These are phyloP conservation scores for Psittacula derbiana DNA, from an alignment of 2,797 vertebrate genomes.

Conservation along the genomic window DNA sequence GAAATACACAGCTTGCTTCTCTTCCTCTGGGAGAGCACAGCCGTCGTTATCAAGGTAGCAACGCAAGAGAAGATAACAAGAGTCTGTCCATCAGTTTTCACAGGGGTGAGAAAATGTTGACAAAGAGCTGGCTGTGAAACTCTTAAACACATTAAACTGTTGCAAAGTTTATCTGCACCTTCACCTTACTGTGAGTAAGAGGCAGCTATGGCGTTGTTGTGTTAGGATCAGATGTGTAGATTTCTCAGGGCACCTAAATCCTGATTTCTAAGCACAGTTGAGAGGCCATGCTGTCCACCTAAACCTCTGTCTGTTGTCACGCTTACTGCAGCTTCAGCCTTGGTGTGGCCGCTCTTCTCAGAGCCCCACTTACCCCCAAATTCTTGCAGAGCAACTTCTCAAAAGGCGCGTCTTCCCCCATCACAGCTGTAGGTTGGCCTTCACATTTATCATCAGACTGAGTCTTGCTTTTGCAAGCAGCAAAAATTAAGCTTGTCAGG, in stretches of 20 bases:
- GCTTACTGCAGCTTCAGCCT: neutral
- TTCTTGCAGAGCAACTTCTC: neutral
- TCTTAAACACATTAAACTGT: neutral
- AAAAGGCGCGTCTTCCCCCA: neutral
- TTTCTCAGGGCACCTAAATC: neutral
- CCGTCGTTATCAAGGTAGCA: neutral
- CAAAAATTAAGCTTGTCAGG: neutral
- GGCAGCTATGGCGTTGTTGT: neutral
- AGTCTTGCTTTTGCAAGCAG: neutral
- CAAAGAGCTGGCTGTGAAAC: neutral
- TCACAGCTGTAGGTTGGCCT: neutral
- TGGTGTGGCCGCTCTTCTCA: accelerated
- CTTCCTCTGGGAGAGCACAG: neutral
- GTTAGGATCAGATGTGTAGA: neutral
- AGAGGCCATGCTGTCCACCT: neutral
- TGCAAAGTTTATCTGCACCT: neutral
- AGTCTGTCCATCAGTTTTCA: neutral
- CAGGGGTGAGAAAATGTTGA: neutral
- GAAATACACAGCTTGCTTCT: neutral
- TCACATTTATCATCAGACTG: neutral
- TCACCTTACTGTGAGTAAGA: neutral
- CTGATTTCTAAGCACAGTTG: neutral
- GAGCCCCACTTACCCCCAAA: neutral
- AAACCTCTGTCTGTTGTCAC: neutral
- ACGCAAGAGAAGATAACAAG: neutral